Percentiles rank a stretch among this genome's conserved stretches.
These are phyloP conservation scores for Hirtodrosophila confusa DNA, from an alignment of 2,888 invertebrate genomes.

Conservation along the genomic window DNA sequence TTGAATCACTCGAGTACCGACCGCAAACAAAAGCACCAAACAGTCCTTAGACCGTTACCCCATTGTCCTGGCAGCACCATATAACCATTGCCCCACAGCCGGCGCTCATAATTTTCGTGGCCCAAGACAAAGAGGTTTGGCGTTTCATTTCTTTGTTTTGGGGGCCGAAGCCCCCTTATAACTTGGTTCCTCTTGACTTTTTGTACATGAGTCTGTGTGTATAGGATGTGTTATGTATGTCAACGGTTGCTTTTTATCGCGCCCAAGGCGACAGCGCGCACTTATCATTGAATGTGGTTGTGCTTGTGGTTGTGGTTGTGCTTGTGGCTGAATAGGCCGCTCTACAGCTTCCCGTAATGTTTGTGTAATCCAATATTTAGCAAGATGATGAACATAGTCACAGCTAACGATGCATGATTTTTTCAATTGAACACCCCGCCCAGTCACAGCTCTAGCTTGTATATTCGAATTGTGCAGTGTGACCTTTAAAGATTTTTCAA, in stretches of 20 bases:
- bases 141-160: slow-evolving; percentile 64
- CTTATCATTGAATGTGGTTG: slow-evolving; percentile 40
- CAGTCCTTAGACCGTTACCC: slow-evolving; percentile 47
- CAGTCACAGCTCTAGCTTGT: not conserved
- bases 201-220: slow-evolving; percentile 4
- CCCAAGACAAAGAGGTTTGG: slow-evolving; percentile 27
- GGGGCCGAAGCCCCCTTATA: slow-evolving; percentile 35
- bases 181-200: slow-evolving; percentile 74
- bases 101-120: slow-evolving; percentile 46
- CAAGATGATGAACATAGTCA: slow-evolving; percentile 31
- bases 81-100: slow-evolving; percentile 50
- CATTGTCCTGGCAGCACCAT: slow-evolving; percentile 49
- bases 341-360: slow-evolving; percentile 35
- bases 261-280: slow-evolving; percentile 63
- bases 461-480: slow-evolving; percentile 1
- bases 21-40: slow-evolving; percentile 55
- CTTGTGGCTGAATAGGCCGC: slow-evolving; percentile 6
- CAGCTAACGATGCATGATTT: slow-evolving; percentile 23
- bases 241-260: slow-evolving; percentile 62
- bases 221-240: slow-evolving; percentile 48
- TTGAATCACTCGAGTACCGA: slow-evolving; percentile 47
- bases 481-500: slow-evolving; percentile 29
- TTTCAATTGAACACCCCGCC: slow-evolving; percentile 30
- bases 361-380: slow-evolving; percentile 34
- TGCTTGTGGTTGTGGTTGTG: not conserved